Percentiles rank a stretch among this genome's conserved stretches.
Evolutionary conservation across 2,113 vertebrate species (phyloP).

Genomic region (Coracopsis vasa): DNA sequence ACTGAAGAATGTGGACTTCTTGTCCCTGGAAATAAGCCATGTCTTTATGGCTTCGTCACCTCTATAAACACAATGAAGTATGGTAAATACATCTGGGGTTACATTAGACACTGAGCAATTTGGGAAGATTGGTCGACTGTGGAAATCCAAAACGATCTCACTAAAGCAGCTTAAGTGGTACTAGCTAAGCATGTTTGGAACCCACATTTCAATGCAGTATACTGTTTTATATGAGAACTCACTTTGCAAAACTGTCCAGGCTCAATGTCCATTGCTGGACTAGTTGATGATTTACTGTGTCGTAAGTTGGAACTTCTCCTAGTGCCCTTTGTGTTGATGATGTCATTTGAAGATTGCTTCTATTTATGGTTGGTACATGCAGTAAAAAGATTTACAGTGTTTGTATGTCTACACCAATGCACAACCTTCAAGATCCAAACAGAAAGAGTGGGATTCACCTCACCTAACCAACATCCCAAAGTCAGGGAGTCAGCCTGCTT

Average conservation of each 20-base stretch:
- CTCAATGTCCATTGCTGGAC: conserved; percentile 39
- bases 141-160: conserved; percentile 56
- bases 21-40: conserved; percentile 62
- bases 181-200: conserved; percentile 51
- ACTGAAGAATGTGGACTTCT: background rate
- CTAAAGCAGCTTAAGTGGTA: conserved; percentile 40
- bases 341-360: conserved; percentile 55
- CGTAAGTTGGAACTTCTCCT: conserved; percentile 43
- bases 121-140: conserved; percentile 38
- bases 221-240: background rate
- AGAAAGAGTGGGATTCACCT: background rate
- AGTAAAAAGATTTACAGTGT: background rate
- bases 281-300: conserved; percentile 41
- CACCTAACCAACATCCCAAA: background rate
- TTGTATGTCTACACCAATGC: background rate
- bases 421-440: background rate
- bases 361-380: background rate
- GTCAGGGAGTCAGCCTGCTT: background rate
- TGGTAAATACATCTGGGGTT: conserved; percentile 54
- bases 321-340: conserved; percentile 56
- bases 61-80: conserved; percentile 53
- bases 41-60: conserved; percentile 50
- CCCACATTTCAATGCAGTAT: conserved; percentile 17
- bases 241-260: conserved; percentile 14
- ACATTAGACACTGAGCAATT: conserved; percentile 37